phyloP scores from a whole-genome alignment of 2,888 invertebrate genomes.

The Xestobium rufovillosum region DNA sequence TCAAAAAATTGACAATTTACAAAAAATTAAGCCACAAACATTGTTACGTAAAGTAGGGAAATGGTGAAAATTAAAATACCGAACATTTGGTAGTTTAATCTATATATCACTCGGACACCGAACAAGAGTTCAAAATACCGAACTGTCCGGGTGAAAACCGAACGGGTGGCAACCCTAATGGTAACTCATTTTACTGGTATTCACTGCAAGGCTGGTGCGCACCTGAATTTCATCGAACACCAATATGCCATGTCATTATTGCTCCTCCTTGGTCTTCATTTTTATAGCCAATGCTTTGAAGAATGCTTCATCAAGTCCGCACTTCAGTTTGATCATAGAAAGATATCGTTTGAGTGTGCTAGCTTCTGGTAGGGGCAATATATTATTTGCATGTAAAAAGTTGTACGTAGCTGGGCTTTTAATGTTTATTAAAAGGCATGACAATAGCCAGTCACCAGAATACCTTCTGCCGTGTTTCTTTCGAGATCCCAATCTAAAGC shows the following conservation, averaged over 20 bases:
- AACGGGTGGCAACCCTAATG: too few species aligned
- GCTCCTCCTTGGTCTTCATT: constrained; percentile 2
- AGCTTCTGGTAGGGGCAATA: constrained; percentile 4
- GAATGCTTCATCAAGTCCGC: constrained; percentile 8
- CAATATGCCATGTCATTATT: constrained; percentile 6
- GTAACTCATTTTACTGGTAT: constrained; percentile 2
- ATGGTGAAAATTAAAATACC: too few species aligned
- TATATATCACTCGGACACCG: too few species aligned
- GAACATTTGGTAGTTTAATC: too few species aligned
- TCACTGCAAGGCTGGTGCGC: background rate
- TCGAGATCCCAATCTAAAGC: background rate
- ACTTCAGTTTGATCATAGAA: constrained; percentile 6
- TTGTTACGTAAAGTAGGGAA: too few species aligned
- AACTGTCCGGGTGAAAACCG: too few species aligned
- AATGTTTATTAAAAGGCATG: constrained; percentile 5
- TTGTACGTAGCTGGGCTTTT: constrained; percentile 7
- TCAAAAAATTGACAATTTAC: too few species aligned
- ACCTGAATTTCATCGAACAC: constrained; percentile 8
- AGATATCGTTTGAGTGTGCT: too few species aligned
- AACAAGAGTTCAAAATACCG: too few species aligned
- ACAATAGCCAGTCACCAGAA: constrained; percentile 4
- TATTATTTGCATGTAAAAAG: constrained; percentile 1
- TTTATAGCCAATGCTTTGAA: constrained; percentile 9
- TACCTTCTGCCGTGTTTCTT: too few species aligned
- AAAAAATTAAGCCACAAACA: too few species aligned